Base-by-base conservation (phyloP, 2,113 vertebrate species). In the Phodopus roborovskii region DNA sequence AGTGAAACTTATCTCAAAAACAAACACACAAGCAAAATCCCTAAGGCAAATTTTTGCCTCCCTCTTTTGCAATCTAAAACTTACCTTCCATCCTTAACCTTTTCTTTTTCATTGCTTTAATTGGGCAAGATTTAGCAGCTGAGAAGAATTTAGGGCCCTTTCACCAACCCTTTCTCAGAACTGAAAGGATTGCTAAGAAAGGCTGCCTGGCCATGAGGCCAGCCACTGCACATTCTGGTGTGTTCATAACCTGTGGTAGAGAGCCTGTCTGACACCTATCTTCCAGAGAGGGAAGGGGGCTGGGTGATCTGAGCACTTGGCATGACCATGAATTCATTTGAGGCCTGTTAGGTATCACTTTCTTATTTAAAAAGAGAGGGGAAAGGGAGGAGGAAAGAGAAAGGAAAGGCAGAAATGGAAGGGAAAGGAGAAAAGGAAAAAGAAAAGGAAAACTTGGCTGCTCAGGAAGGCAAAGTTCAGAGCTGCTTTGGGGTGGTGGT, bases 61-160 rank as follows among this genome's bases (percentile, higher is more conserved):
- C 7, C 33, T 58, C 16, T 78, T 90, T 92, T 33, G 13, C 75
- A 91, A 89, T 28, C 42, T 79, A 82, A 70, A 93, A 95, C 50
- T 50, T 77, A 48, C 86, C 95, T 26, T 22, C 6, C 36, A 70
- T 81, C 30, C 13, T 66, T 50, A 75, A 24, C 79, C 36, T 71
- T 30, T 20, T 74, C 26, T 26, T 82, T 42, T 82, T 58, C 60
- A 45, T 90, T 79, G 66, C 36, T 91, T 89, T 92, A 86, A 91
- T 75, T 45, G 39, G 26, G 33, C 70, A 84, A 73, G 74, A 81
- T 66, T 94, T 91, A 91, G 53, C 53, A 39, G 12, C 56, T 82
- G 56, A 39, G 56, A 66, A 85, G 60, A 85, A 66, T 48, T 33
- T 85, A 66, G 60, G 82, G 39, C 6, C 39, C 39, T 66, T n/a